Base-by-base conservation (phyloP, 2,113 vertebrate species). In the Puffinus mauretanicus region DNA sequence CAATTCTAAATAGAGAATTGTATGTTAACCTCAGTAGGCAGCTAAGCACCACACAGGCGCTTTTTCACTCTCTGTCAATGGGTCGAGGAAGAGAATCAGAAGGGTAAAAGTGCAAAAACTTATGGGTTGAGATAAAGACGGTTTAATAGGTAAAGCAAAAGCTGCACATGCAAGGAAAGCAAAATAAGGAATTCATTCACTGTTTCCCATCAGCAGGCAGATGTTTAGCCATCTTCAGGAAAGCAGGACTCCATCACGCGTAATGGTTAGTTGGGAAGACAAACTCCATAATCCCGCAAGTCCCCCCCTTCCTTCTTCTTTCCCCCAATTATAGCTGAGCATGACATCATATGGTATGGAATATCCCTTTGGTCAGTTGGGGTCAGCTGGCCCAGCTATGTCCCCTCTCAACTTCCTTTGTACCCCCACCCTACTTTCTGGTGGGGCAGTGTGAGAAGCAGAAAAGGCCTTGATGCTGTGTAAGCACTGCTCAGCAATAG, bases 341-440 rank as follows among this genome's bases (percentile, higher is more conserved):
- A 49, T 38, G 34, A 13, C 0, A 3, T 49, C 46, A 8, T 29
- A 49, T 49, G 15, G 14, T 17, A 22, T 61, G 19, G 20, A 30
- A 36, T 38, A 61, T 30, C 19, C 26, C 20, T 77, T 38, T 5
- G 19, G 44, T 30, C 34, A 30, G 34, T 38, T 13, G 19, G 6
- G 8, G 19, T 77, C 44, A 61, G 20, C 57, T 61, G 26, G 62
- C 34, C n/a, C 8, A 13, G 27, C 10, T 64, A 5, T 40, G 22
- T 34, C n/a, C 16, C 21, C 29, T 51, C 24, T 7, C 16, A 78
- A 32, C 6, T 34, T 9, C 40, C 32, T n/a, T 13, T 46, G 40
- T 6, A 15, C 7, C 32, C 42, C 4, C 32, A 60, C 18, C 32
- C 25, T 46, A 0, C 24, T 36, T 3, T 0, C 34, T 60, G 42